phyloP scores from a whole-genome alignment of 2,113 vertebrate genomes.

The Myrmecophaga tridactyla region DNA sequence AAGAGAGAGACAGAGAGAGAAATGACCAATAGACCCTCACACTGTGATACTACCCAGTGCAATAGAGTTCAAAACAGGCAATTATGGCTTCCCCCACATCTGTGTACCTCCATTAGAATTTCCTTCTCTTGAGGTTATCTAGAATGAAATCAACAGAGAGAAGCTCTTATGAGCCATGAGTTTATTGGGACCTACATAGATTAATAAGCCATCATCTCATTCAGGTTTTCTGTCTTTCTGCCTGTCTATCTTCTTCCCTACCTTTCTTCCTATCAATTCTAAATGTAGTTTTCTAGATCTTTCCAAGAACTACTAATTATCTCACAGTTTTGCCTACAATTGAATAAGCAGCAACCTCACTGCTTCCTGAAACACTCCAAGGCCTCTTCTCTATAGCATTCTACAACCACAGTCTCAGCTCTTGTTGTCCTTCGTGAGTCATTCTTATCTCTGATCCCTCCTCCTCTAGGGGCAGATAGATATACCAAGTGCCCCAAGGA shows the following conservation, averaged over 20 bases:
- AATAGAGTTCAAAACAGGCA: neutral
- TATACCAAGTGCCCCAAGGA: slow-evolving; percentile 32
- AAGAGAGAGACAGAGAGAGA: neutral
- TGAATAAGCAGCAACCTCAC: neutral
- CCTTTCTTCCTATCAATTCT: neutral
- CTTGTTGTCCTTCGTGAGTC: neutral
- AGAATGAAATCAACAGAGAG: neutral
- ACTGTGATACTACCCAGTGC: neutral
- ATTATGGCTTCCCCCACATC: neutral
- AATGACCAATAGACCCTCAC: neutral
- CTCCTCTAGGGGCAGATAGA: neutral
- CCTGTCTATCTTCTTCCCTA: neutral
- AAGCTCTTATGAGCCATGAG: neutral
- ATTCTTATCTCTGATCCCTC: slow-evolving; percentile 38
- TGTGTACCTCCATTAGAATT: neutral
- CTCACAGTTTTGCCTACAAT: neutral
- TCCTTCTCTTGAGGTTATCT: neutral
- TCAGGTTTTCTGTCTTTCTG: neutral
- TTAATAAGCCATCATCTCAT: neutral
- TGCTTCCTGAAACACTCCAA: neutral
- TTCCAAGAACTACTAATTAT: neutral
- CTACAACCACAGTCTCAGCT: neutral
- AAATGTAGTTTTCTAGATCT: neutral
- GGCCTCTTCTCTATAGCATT: neutral
- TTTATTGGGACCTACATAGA: neutral